These are phyloP conservation scores for Molossus alvarezi DNA, from an alignment of 2,797 vertebrate species.

Conservation along the genomic window DNA sequence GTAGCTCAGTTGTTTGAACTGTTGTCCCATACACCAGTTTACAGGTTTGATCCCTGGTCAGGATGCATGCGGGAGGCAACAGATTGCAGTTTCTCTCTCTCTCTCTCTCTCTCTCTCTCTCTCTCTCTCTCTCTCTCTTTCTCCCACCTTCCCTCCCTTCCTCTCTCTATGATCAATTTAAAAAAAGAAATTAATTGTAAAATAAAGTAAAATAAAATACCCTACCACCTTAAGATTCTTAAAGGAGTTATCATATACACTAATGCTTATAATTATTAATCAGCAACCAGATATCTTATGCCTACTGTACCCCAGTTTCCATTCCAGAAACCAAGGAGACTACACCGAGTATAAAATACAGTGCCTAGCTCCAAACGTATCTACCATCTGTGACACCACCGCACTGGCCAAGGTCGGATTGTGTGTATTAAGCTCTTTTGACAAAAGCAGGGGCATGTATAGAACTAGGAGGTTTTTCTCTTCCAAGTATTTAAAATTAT, in stretches of 20 bases:
- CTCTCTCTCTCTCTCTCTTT: neutral
- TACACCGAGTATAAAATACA: neutral
- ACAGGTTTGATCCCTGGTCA: neutral
- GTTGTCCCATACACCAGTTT: neutral
- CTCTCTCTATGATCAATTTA: neutral
- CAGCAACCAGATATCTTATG: neutral
- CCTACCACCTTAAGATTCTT: neutral
- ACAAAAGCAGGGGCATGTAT: neutral
- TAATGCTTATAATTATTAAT: neutral
- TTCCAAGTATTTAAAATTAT: constrained; percentile 54
- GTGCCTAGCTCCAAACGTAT: neutral
- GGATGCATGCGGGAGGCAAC: neutral
- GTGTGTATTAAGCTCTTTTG: neutral
- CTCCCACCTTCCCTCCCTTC: neutral
- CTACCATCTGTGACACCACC: neutral
- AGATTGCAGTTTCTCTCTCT: neutral
- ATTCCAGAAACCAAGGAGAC: constrained; percentile 21
- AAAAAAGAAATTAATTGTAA: neutral
- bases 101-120: neutral
- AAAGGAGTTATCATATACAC: neutral
- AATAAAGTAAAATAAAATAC: neutral
- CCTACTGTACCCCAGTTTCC: neutral
- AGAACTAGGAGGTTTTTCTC: neutral
- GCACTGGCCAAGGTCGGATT: neutral
- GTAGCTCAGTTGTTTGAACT: neutral